Percentiles rank a stretch among this genome's conserved stretches.
Evolutionary conservation across 1,140 invertebrate genomes (phyloP).

Genomic region (Muscidifurax raptorellus): DNA sequence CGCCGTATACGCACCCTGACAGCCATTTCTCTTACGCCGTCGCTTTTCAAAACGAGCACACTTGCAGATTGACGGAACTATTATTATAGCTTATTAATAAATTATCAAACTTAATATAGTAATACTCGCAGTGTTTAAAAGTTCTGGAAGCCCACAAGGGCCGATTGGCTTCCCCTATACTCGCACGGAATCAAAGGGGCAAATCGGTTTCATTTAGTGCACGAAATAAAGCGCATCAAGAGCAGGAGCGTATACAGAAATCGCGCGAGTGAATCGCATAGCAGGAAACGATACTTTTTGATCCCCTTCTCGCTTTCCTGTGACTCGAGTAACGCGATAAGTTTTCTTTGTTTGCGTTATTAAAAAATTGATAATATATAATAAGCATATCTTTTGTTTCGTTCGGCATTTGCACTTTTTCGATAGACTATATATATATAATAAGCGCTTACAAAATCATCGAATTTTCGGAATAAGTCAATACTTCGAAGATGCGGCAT

Average conservation of each 20-base stretch:
- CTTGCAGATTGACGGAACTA: too few relatives aligned
- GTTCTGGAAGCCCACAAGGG: too few relatives aligned
- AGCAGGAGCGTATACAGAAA: slow-evolving; percentile 7
- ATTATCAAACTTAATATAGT: too few relatives aligned
- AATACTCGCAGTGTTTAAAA: too few relatives aligned
- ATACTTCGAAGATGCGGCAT: not conserved
- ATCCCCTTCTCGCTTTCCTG: not conserved
- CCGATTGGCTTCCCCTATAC: not conserved
- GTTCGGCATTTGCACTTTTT: too few relatives aligned
- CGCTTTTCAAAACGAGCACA: not conserved
- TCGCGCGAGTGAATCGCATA: slow-evolving; percentile 17
- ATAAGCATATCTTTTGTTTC: too few relatives aligned
- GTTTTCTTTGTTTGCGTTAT: too few relatives aligned
- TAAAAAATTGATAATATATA: too few relatives aligned
- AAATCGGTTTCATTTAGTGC: slow-evolving; percentile 15
- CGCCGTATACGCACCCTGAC: not conserved
- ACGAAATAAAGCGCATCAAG: slow-evolving; percentile 39
- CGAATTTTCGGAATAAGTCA: not conserved
- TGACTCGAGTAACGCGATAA: too few relatives aligned
- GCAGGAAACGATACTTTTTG: not conserved
- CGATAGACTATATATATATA: too few relatives aligned
- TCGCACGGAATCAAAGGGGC: slow-evolving; percentile 3
- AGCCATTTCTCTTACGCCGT: not conserved
- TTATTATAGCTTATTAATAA: too few relatives aligned
- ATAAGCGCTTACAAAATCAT: not conserved